These are phyloP conservation scores for Zenarchopterus dispar DNA, from an alignment of 2,797 vertebrate species.

Conservation along the genomic window DNA sequence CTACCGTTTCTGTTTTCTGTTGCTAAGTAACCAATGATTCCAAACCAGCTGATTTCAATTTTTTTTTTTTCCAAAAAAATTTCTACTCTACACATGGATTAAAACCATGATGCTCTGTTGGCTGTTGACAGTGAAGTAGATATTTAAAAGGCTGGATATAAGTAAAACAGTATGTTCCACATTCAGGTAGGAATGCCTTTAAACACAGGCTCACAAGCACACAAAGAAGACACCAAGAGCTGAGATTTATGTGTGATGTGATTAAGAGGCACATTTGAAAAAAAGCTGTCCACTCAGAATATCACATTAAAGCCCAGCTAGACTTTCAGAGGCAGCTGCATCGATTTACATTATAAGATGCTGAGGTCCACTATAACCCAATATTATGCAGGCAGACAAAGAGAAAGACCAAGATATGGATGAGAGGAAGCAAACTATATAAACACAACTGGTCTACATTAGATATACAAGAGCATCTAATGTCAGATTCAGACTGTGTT, in stretches of 20 bases:
- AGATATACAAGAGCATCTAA: slow-evolving; percentile 27
- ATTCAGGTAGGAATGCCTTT: slow-evolving; percentile 12
- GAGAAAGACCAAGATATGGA: background rate
- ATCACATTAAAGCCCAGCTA: slow-evolving; percentile 78
- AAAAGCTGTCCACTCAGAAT: slow-evolving; percentile 81
- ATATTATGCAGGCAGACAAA: slow-evolving; percentile 58
- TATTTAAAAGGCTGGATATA: slow-evolving; percentile 23
- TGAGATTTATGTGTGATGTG: slow-evolving; percentile 79
- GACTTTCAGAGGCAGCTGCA: slow-evolving; percentile 75
- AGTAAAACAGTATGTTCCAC: slow-evolving; percentile 9
- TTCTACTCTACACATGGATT: slow-evolving; percentile 36
- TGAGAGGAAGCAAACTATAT: background rate
- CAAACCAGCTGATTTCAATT: slow-evolving; percentile 41
- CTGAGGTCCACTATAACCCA: slow-evolving; percentile 69
- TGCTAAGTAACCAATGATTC: slow-evolving; percentile 65
- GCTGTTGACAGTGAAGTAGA: slow-evolving; percentile 36
- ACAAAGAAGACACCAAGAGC: slow-evolving; percentile 31
- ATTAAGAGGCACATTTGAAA: slow-evolving; percentile 82
- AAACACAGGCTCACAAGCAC: slow-evolving; percentile 14
- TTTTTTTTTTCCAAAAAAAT: slow-evolving; percentile 26
- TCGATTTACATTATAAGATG: slow-evolving; percentile 76
- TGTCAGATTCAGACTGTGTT: background rate
- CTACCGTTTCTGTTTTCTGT: slow-evolving; percentile 55
- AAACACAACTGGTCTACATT: slow-evolving; percentile 6
- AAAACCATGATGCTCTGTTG: slow-evolving; percentile 18